Evolutionary conservation across 2,113 vertebrate genomes (phyloP), one percentile per base, ranked within the genome.

Genomic region (Lampris megalopsis): DNA sequence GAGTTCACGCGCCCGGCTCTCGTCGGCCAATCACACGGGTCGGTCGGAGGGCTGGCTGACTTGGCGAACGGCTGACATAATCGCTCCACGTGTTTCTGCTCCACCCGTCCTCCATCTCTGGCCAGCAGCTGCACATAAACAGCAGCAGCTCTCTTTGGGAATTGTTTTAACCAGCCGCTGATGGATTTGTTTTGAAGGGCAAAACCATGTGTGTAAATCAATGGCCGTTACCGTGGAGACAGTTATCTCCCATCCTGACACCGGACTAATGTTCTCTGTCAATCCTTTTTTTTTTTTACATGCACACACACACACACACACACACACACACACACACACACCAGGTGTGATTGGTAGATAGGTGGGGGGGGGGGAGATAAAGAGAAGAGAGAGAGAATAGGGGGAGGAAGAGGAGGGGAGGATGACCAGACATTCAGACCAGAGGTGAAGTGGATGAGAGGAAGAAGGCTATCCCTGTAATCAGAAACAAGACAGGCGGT

Each of bases 141-240:
- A 8, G 13, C 77, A 54, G 5, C n/a, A 9, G 53, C n/a, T 43
- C 77, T 59, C 48, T 70, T 71, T 71, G 83, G 86, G 81, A 86
- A 88, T 88, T 69, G 81, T 70, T 65, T 69, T 41, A 71, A 58
- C 70, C 86, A 75, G 85, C 84, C 74, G 60, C 54, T 85, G 82
- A 90, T 82, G 70, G 79, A 82, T 80, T 62, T 63, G 63, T 73
- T 84, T 61, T 56, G 42, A 54, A 80, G 63, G 71, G 67, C 67
- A 67, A 72, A 61, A 42, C 50, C 24, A 52, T 35, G 37, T 69
- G 68, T 66, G 68, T 43, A 79, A 86, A 87, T 87, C 79, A 84
- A 84, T 86, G 75, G 77, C 77, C 60, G 62, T 71, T 60, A 40
- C 7, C 59, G 61, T 52, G 63, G 56, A 71, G 38, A 43, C 57